Evolutionary conservation across 2,797 vertebrate genomes (phyloP), one percentile per base, ranked within the genome.

Genomic region (Pitangus sulphuratus): DNA sequence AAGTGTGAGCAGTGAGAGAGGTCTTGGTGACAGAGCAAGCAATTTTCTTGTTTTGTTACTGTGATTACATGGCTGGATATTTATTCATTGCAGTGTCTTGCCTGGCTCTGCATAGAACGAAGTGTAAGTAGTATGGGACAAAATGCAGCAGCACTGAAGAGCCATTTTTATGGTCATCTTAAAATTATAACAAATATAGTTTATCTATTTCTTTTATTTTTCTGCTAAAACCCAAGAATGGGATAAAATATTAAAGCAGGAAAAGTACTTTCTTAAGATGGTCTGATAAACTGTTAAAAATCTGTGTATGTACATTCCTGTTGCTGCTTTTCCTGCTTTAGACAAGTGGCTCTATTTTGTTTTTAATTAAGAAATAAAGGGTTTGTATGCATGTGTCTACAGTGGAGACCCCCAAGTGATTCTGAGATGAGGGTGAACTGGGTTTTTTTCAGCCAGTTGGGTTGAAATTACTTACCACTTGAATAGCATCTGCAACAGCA

Each of bases 401-500:
- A 50, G 54, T 64, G 90, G 64, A 95, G 80, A 93, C 62, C 83
- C 76, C 48, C 54, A 53, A 53, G 37, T 86, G 90, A 87, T 90
- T 91, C 87, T 1, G 6, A 94, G 79, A 71, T 86, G 86, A 89
- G 82, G 53, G 54, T 86, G 75, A 85, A 56, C 83, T 45, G 37
- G 30, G 26, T 0, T 0, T 89, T 84, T 87, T 93, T 84, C 68
- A 84, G 47, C n/a, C 66, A 71, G 70, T 89, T 94, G 69, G 39
- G n/a, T 66, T 86, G 86, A 92, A 93, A 92, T 91, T 68, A 64
- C 70, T 93, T 86, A 54, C 84, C 75, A 80, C 75, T 87, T 69
- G 95, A 84, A 82, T 47, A 93, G 90, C 82, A 96, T 96, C 93
- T 95, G 95, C 92, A 94, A 70, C 66, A 89, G 86, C 0, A 0